A percentile compares a stretch with the other conserved stretches of the same genome.
phyloP scores from a whole-genome alignment of 2,797 vertebrate genomes.

The Fistularia commersonii region DNA sequence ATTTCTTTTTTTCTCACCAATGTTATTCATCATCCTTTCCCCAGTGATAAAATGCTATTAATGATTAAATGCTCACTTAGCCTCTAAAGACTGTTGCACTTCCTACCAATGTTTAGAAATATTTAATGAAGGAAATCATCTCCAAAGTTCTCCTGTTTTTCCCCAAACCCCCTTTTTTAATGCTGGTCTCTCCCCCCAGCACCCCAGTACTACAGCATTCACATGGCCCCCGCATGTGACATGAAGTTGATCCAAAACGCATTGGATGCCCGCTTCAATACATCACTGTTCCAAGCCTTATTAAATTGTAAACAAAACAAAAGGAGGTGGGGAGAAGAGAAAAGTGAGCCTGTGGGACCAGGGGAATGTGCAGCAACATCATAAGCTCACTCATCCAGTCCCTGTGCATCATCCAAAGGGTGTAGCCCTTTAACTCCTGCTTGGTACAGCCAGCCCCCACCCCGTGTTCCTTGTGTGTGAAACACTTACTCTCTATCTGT shows the following conservation, averaged over 20 bases:
- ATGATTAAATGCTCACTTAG: constrained; percentile 1
- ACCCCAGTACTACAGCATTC: constrained; percentile 39
- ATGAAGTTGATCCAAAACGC: constrained; percentile 72
- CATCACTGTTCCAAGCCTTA: constrained; percentile 73
- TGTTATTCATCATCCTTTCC: no score
- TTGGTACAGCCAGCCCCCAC: constrained; percentile 1
- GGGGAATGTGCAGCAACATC: constrained; percentile 70
- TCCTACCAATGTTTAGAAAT: constrained; percentile 12
- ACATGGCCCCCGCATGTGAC: constrained; percentile 79
- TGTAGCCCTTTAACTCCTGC: constrained; percentile 46
- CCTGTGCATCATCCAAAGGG: constrained; percentile 52
- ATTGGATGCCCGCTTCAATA: constrained; percentile 74
- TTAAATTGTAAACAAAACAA: constrained; percentile 79
- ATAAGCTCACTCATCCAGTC: constrained; percentile 52
- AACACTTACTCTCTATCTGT: constrained; percentile 18
- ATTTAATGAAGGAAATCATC: constrained; percentile 39
- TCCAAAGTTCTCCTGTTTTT: constrained; percentile 11
- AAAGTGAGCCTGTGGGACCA: constrained; percentile 48
- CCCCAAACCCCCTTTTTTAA: constrained; percentile 2
- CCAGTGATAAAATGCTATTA: no score
- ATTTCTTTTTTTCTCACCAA: constrained; percentile 4
- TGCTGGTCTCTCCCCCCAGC: neutral
- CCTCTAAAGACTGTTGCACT: neutral
- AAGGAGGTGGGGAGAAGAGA: constrained; percentile 38
- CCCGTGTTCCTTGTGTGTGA: constrained; percentile 25